phyloP scores from a whole-genome alignment of 1,140 invertebrate species.

The Camponotus floridanus region DNA sequence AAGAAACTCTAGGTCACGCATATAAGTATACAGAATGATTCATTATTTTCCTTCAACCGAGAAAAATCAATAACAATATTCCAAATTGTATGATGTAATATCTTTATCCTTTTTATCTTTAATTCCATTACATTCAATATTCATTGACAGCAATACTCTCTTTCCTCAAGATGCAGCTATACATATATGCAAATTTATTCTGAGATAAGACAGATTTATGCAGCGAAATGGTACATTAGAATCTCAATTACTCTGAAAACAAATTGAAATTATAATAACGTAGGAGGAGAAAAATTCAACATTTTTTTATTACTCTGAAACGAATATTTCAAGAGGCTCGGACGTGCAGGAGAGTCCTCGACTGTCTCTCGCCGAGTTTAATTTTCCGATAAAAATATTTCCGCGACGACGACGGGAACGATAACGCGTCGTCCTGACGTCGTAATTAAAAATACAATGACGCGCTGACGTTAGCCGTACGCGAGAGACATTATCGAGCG shows the following conservation, averaged over 20 bases:
- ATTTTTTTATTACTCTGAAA: not conserved
- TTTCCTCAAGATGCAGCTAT: not conserved
- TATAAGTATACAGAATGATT: conserved; percentile 79
- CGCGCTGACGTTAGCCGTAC: conserved; percentile 43
- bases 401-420: conserved; percentile 21
- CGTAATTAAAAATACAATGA: conserved; percentile 64
- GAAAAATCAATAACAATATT: conserved; percentile 44
- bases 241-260: not conserved
- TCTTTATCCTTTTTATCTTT: not conserved
- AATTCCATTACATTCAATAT: not conserved
- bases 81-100: not conserved
- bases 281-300: not conserved
- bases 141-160: not conserved
- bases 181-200: no score
- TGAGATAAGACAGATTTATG: no score
- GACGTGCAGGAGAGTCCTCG: not conserved
- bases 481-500: conserved; percentile 36
- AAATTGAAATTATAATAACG: not conserved
- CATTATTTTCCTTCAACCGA: conserved; percentile 67
- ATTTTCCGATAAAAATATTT: conserved; percentile 59
- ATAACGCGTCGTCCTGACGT: conserved; percentile 57
- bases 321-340: not conserved
- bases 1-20: conserved; percentile 84
- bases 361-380: not conserved
- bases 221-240: no score